Evolutionary conservation across 2,113 vertebrate genomes (phyloP), one percentile per base, ranked within the genome.

Genomic region (Takifugu bimaculatus): DNA sequence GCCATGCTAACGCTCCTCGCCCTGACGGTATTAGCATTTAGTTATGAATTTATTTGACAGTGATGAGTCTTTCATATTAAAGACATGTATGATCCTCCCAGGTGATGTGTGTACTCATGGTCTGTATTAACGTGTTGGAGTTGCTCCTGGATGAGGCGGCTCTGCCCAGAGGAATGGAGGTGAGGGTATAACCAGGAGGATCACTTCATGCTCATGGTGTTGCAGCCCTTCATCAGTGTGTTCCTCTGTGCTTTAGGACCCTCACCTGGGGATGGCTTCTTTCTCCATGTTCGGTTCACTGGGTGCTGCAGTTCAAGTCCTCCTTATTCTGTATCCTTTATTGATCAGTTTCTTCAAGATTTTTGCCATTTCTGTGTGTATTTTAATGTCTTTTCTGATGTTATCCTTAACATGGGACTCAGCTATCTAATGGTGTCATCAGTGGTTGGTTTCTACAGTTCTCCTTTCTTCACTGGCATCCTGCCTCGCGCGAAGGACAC

Each of bases 261-360:
- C 94, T 0, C 91, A 91, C 27, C 87, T 99, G 58, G 96, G 97
- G 42, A 92, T 93, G 77, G 95, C 93, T 61, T 99, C 97, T 58
- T 97, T 98, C 86, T 98, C 97, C 12, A 91, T 95, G 88, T 93
- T 99, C 0, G 97, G 97, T 6, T 95, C 93, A 47, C 92, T 98
- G 0, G 97, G 97, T 26, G 95, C 97, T 13, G 89, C 93, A 11
- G 87, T 98, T 78, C 96, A 99, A 84, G 95, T 98, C 3, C 35
- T 99, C 75, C 94, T 99, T 35, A 98, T 99, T 72, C 91, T 99
- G 94, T 98, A 98, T 98, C 96, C 94, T 96, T 92, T 52, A 3
- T 45, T 60, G 14, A 47, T 15, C 45, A 47, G 45, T n/a, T 50
- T 11, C 13, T 13, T 51, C 32, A 2, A 5, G 0, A 35, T 44